Percentiles rank a stretch among this genome's conserved stretches.
Conservation (phyloP, 2,113 vertebrate genomes). For the Lonchura striata region DNA sequence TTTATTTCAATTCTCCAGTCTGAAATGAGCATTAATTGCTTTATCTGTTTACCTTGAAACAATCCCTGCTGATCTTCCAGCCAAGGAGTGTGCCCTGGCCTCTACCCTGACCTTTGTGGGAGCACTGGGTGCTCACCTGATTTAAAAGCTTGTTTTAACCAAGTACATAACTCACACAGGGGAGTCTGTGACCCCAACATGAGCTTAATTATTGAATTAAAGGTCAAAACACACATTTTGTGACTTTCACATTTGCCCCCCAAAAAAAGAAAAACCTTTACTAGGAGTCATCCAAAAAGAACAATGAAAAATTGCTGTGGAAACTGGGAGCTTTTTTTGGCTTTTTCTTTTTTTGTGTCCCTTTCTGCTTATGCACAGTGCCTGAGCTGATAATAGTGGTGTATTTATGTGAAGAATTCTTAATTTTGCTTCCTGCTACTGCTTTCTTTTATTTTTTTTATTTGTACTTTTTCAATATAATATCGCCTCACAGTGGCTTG, state of each 20-base stretch:
- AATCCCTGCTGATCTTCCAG: not conserved
- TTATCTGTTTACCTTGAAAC: not conserved
- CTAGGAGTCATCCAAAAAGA: not conserved
- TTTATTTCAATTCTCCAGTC: not conserved
- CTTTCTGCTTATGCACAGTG: not conserved
- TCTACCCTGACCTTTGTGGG: not conserved
- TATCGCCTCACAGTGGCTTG: conserved; percentile 44
- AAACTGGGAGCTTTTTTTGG: not conserved
- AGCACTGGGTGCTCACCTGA: not conserved
- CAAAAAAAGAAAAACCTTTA: not conserved
- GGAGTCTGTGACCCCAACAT: not conserved
- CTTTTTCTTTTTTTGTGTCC: not conserved
- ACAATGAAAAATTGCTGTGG: not conserved
- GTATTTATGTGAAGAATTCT: not conserved
- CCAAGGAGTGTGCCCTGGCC: not conserved
- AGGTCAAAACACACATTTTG: not conserved
- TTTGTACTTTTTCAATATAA: not conserved
- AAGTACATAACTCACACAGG: not conserved
- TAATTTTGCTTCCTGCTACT: not conserved
- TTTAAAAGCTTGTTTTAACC: not conserved
- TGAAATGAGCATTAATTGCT: not conserved
- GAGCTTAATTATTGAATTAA: not conserved
- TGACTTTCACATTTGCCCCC: not conserved
- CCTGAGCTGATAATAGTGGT: not conserved
- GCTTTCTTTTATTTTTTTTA: not conserved